Base-by-base conservation (phyloP, 2,797 vertebrate species). In the Pyrocephalus nanus region DNA sequence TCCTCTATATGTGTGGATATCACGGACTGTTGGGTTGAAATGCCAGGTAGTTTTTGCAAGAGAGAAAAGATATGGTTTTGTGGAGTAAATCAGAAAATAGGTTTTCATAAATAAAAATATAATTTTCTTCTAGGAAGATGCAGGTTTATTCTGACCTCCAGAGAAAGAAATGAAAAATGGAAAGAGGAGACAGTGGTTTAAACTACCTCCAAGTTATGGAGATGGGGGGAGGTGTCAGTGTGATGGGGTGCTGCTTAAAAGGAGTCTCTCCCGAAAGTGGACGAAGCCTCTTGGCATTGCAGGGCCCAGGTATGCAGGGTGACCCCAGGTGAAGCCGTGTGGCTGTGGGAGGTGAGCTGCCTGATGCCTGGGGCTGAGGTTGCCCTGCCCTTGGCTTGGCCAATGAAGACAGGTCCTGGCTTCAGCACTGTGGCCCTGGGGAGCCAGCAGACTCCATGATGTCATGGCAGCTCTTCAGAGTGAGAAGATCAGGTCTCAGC, bases 231-330 rank as follows among this genome's bases (percentile, higher is more conserved):
- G 2, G 20, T 38, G 8, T 45, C 11, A 9, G 20, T 79, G 26
- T 36, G 47, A 18, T n/a, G 17, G 32, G 5, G 2, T 34, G 22
- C 29, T 23, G 32, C 12, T 80, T 67, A 60, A 34, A 54, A 61
- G 38, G 34, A 34, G 6, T 58, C 1, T 0, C 53, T 82, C 25
- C 45, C 10, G 11, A 18, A 29, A 16, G 34, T 9, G 4, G 74
- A 11, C 0, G 0, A 6, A 9, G 23, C 9, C 60, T 45, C 0
- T 2, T 16, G 6, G 12, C 1, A 2, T 54, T 32, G 55, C n/a
- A 9, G 38, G 66, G 17, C 6, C 7, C 22, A 7, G 70, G n/a
- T 15, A 23, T 0, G 2, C 0, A 1, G 19, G 26, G 26, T 5
- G 8, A 18, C 18, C 12, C 3, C 6, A 3, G 30, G 13, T 29